Evolutionary conservation across 2,888 invertebrate genomes (phyloP), one percentile per base, ranked within the genome.

Genomic region (Dryadula phaetusa): DNA sequence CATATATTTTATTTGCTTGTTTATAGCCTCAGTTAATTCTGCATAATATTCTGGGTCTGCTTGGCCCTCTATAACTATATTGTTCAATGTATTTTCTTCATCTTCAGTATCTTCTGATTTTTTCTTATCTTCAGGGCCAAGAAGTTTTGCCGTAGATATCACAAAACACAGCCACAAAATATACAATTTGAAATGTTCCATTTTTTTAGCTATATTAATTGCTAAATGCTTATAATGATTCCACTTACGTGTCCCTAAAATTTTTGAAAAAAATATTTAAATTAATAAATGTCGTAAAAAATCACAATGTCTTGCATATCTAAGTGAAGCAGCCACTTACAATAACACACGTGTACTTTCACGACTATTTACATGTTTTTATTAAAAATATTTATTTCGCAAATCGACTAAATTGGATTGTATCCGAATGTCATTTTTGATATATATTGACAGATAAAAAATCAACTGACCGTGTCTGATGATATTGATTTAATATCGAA

Each of bases 221-320:
- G 32, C 16, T 28, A 75, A 70, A 69, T 77, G 79, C 79, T 70
- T 74, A 74, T 71, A 76, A 74, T 76, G 75, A 86, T 82, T 87
- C 73, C 76, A 87, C 82, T 88, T 89, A 90, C 88, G 90, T 90
- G 90, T 90, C 86, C 85, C 72, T 79, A 79, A 70, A 58, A 67
- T 68, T 64, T 54, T 62, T 54, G 67, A 74, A 60, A 61, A 71
- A 70, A 52, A 52, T 28, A n/a, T 10, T 32, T 64, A 53, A 18
- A 68, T 46, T 60, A 47, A 66, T 47, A 40, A 40, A 54, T 47
- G 62, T 47, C 61, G 37, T 49, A 64, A 22, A n/a, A 44, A 67
- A 37, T 67, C 60, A 20, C 60, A 60, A 34, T 56, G 22, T 40
- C 64, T 61, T 64, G 6, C 25, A 52, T 44, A 53, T 32, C 28